Base-by-base conservation (phyloP, 2,113 vertebrate genomes). In the Sprattus sprattus region DNA sequence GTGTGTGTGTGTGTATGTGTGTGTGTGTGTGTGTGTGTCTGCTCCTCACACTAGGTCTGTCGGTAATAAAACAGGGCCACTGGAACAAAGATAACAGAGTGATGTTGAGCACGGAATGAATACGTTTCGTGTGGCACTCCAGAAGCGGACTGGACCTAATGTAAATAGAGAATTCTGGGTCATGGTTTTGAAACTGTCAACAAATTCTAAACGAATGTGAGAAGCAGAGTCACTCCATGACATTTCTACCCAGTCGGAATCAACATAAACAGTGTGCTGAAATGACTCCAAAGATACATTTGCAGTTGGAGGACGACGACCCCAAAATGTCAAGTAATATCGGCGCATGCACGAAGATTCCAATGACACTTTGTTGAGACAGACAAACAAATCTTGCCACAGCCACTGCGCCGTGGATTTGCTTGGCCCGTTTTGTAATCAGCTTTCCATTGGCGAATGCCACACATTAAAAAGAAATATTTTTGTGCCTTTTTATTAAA, bases 291-390 rank as follows among this genome's bases (percentile, higher is more conserved):
- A 78, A 78, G 71, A 78, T 78, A 32, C 39, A 32, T 78, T 78
- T 28, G 39, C 71, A 78, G 71, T 78, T 44, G 28, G 71, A 78
- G 71, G 71, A 78, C 25, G 28, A 78, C 71, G 71, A 78, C 71
- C 71, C 28, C 71, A 78, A 78, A 78, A 78, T 78, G 71, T 78
- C 71, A 78, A 78, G 71, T 78, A 78, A 78, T 78, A 11, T 78
- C 39, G 71, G 28, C 16, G 28, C 71, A 78, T 39, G 71, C 71
- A 28, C 13, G 71, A 78, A 78, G 71, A 78, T 78, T 78, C 71
- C 71, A 78, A 16, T 78, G 71, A 78, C 71, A 78, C 71, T 78
- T 78, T 78, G 71, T 78, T 32, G 71, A 78, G 71, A 78, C 71
- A 32, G 28, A 78, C 71, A 78, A 78, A 78, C 71, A 32, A 78